A percentile compares a stretch with the other conserved stretches of the same genome.
phyloP scores from a whole-genome alignment of 2,888 invertebrate species.

The Myopa tessellatipennis region DNA sequence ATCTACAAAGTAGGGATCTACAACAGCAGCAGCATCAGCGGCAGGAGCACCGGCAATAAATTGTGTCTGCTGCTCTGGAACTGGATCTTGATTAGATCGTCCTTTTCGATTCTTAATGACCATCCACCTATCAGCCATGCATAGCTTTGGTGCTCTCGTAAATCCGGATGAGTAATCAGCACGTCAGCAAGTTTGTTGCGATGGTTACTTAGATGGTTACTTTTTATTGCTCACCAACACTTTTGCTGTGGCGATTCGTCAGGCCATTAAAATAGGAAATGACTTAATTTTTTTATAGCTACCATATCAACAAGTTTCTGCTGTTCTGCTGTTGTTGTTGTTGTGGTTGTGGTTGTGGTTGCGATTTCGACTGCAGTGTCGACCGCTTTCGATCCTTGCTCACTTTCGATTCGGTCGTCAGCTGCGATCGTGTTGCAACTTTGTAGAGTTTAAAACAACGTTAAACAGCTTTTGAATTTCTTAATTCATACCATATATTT shows the following conservation, averaged over 20 bases:
- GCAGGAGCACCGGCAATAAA: background rate
- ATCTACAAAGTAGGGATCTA: background rate
- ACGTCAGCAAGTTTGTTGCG: background rate
- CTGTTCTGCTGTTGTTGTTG: background rate
- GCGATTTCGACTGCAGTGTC: background rate
- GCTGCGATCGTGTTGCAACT: background rate
- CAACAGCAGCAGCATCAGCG: background rate
- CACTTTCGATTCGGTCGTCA: background rate
- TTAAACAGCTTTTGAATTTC: conserved; percentile 29
- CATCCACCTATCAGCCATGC: background rate
- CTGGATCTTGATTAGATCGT: conserved; percentile 10
- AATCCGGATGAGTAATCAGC: conserved; percentile 1
- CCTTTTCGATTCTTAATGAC: conserved; percentile 4
- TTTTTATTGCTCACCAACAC: background rate
- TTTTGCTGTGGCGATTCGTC: background rate
- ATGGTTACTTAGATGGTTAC: background rate
- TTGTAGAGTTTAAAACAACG: background rate
- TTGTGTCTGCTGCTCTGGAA: background rate
- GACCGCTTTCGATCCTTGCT: background rate
- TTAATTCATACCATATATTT: conserved; percentile 21
- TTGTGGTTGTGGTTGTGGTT: background rate
- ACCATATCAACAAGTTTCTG: background rate
- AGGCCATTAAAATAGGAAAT: background rate
- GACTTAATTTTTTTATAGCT: conserved; percentile 19
- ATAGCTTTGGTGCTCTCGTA: background rate